Base-by-base conservation (phyloP, 2,797 vertebrate species). In the Aotus griseimembra region DNA sequence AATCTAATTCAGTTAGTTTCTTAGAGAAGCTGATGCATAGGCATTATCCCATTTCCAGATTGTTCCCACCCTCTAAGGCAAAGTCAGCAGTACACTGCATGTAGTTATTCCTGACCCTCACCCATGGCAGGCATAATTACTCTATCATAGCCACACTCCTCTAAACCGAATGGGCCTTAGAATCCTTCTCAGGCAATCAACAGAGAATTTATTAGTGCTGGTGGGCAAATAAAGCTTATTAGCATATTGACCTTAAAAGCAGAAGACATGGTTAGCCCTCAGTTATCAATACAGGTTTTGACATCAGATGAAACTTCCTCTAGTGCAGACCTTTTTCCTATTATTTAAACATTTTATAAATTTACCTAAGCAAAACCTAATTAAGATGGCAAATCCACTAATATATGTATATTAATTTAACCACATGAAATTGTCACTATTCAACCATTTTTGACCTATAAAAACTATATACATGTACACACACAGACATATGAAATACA, bases 361-460 rank as follows among this genome's bases (percentile, higher is more conserved):
- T 75, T 77, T 86, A 80, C n/a, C 76, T 73, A 87, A 83, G 39
- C 28, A 90, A 97, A 97, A 75, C 22, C 44, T 89, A 88, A 94
- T 83, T 85, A 89, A 84, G 73, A 79, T 86, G 48, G 19, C 2
- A 52, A 93, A 75, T 48, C 20, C 82, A 28, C 50, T 48, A 52
- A 88, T 86, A 87, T 72, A 26, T n/a, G 64, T 26, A 36, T 48
- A 52, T 70, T 90, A 79, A 70, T 57, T 57, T 61, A 88, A 89
- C n/a, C n/a, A 73, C 22, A 83, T 58, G 41, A 87, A 91, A 96
- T 46, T 80, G 61, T 46, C 77, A 90, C 6, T 70, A 57, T 36
- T 39, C 24, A 93, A 79, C 5, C 44, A 79, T 76, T 86, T 93
- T 39, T 95, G 8, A 87, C 44, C 52, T 84, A 83, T 12, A 11